Conservation (phyloP, 1,140 invertebrate genomes). For the Palaemon carinicauda region DNA sequence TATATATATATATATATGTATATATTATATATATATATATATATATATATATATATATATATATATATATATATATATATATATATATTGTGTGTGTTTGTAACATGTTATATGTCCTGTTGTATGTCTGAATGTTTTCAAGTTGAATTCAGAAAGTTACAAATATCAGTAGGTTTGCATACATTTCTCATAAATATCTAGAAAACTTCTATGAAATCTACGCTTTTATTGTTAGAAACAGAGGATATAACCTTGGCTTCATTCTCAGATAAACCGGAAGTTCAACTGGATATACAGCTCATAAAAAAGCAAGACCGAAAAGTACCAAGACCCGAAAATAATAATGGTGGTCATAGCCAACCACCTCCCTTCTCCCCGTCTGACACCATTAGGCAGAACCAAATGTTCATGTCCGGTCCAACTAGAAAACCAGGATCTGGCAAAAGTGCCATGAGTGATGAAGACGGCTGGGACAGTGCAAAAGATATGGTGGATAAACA, state of each 20-base stretch:
- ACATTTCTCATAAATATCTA: no score
- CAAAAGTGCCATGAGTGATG: neutral
- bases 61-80: no score
- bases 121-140: no score
- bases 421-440: neutral
- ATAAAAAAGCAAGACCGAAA: neutral
- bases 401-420: neutral
- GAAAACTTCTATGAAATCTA: no score
- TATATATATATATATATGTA: no score
- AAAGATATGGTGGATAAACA: neutral
- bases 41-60: no score
- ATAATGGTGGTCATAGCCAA: neutral
- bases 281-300: neutral
- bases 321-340: neutral
- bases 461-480: neutral
- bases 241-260: neutral
- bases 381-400: neutral
- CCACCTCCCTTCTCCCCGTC: slow-evolving; percentile 1
- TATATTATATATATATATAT: no score
- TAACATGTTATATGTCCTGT: no score
- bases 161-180: no score
- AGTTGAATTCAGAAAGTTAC: no score
- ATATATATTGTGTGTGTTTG: no score
- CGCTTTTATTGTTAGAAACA: no score
- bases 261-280: slow-evolving; percentile 22